Conservation (phyloP, 2,113 vertebrate genomes). For the Erpornis zantholeuca region DNA sequence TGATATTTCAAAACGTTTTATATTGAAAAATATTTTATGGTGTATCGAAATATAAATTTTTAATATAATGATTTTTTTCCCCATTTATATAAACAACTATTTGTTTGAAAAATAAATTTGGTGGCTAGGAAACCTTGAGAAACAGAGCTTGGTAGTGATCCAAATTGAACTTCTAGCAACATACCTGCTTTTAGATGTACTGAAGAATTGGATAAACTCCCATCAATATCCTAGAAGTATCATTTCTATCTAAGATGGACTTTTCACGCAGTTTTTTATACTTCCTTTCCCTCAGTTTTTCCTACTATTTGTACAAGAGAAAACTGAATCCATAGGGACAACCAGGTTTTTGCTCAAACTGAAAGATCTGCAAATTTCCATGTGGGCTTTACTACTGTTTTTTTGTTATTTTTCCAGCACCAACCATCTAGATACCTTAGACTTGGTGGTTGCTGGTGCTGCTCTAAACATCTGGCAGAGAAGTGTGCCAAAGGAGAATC, state of each 20-base stretch:
- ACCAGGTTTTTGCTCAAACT: not conserved
- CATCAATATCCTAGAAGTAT: not conserved
- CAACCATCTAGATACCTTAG: not conserved
- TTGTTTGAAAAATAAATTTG: not conserved
- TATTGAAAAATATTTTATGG: not conserved
- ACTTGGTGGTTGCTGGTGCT: not conserved
- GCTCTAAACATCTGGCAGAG: conserved; percentile 19
- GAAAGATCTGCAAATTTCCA: not conserved
- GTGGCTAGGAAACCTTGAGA: not conserved
- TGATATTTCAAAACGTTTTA: not conserved
- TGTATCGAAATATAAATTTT: not conserved
- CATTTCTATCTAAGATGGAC: not conserved
- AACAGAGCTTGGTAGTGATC: not conserved
- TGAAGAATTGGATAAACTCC: not conserved
- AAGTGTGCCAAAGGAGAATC: not conserved
- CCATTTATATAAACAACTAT: not conserved
- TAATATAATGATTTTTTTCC: not conserved
- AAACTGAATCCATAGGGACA: not conserved
- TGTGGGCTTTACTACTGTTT: not conserved
- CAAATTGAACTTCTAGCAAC: not conserved
- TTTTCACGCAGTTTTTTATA: not conserved
- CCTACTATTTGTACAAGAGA: not conserved
- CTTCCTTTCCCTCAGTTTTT: not conserved
- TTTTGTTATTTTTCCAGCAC: not conserved
- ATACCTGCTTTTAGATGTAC: not conserved